Evolutionary conservation across 1,140 invertebrate species (phyloP).

Genomic region (Akabosia matsudoensis): DNA sequence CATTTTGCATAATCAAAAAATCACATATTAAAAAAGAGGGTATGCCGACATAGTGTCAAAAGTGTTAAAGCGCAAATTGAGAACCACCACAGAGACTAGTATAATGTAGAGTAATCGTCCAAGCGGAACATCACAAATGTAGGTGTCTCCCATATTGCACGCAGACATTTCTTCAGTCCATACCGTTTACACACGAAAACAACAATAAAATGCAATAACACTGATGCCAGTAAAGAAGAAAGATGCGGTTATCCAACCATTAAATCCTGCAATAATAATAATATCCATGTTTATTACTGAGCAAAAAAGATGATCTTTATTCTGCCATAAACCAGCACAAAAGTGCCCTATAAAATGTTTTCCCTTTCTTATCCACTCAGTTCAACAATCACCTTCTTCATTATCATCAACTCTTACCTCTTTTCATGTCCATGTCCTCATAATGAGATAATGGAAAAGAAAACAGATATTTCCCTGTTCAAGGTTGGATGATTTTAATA

Average conservation of each 20-base stretch:
- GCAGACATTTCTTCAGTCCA: neutral
- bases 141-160: neutral
- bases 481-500: conserved; percentile 17
- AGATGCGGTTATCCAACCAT: conserved; percentile 21
- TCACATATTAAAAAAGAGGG: too few species aligned
- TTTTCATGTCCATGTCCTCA: neutral
- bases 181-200: neutral
- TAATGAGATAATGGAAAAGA: neutral
- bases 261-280: conserved; percentile 18
- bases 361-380: neutral
- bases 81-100: too few species aligned
- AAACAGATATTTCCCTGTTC: conserved; percentile 6
- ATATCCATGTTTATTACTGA: conserved; percentile 25
- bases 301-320: conserved; percentile 18
- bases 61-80: too few species aligned
- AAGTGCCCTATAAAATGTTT: neutral
- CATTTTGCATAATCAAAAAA: too few species aligned
- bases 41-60: too few species aligned
- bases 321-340: neutral
- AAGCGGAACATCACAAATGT: too few species aligned
- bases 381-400: neutral
- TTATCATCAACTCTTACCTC: too few species aligned
- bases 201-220: neutral
- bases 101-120: too few species aligned
- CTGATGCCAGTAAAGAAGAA: neutral